Evolutionary conservation across 1,140 invertebrate species (phyloP).

Genomic region (Drosophila nasuta): DNA sequence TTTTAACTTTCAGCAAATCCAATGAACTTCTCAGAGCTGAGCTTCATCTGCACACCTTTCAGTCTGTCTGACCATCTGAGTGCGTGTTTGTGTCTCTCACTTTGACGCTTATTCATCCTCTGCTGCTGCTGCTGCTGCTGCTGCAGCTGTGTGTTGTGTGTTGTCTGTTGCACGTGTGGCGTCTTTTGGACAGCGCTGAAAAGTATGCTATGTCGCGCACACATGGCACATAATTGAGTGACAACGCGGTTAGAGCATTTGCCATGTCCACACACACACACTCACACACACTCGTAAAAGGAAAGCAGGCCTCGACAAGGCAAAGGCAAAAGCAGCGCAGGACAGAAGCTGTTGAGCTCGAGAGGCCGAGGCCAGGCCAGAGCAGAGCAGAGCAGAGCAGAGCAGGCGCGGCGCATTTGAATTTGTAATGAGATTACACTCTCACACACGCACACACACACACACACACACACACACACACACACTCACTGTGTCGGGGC

Average conservation of each 20-base stretch:
- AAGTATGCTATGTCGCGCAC: constrained; percentile 70
- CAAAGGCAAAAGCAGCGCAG: background rate
- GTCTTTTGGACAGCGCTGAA: constrained; percentile 62
- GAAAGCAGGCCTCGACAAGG: constrained; percentile 4
- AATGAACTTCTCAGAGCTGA: constrained; percentile 1
- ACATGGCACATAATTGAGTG: constrained; percentile 81
- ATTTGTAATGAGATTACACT: constrained; percentile 81
- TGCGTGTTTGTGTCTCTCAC: background rate
- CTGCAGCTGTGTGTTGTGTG: too few species aligned
- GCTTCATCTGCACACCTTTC: background rate
- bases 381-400: constrained; percentile 9
- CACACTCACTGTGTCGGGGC: constrained; percentile 44
- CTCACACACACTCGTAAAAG: background rate
- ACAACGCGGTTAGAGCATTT: constrained; percentile 77
- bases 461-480: constrained; percentile 42
- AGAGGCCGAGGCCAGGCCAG: constrained; percentile 24
- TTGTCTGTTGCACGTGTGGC: constrained; percentile 11
- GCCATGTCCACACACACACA: constrained; percentile 61
- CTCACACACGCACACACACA: constrained; percentile 26
- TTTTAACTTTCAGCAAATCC: background rate
- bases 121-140: too few species aligned
- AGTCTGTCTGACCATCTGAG: background rate
- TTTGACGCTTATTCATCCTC: background rate
- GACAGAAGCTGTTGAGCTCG: constrained; percentile 17
- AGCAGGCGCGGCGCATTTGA: constrained; percentile 69